These are phyloP conservation scores for Habrosyne pyritoides DNA, from an alignment of 2,888 invertebrate genomes.

Conservation along the genomic window DNA sequence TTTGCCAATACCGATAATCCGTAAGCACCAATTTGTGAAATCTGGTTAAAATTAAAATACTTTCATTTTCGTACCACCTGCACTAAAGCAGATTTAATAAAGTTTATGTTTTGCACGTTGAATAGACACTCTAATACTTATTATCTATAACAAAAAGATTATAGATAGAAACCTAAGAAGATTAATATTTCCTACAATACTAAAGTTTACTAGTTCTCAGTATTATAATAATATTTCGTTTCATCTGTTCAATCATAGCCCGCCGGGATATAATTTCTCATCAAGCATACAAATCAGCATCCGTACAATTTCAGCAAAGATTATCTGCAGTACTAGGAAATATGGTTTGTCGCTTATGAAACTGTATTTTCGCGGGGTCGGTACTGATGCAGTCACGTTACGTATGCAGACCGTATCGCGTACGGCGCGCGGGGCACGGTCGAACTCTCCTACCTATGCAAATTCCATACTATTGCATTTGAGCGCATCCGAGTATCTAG, in stretches of 20 bases:
- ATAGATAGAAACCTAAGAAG: no score
- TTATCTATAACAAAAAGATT: no score
- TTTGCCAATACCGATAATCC: no score
- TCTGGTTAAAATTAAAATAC: no score
- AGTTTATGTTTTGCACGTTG: no score
- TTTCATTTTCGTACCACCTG: no score
- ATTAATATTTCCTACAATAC: no score
- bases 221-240: no score
- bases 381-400: slow-evolving; percentile 50
- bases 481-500: slow-evolving; percentile 50
- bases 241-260: neutral
- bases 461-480: slow-evolving; percentile 64
- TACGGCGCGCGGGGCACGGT: slow-evolving; percentile 37
- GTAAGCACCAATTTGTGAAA: no score
- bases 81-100: no score
- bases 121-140: no score
- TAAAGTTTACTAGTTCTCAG: no score
- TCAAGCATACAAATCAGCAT: slow-evolving; percentile 12
- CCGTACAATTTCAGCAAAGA: slow-evolving; percentile 19
- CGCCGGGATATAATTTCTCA: neutral
- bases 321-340: slow-evolving; percentile 29
- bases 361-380: slow-evolving; percentile 44
- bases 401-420: slow-evolving; percentile 65
- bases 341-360: slow-evolving; percentile 54
- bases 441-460: slow-evolving; percentile 65